Percentiles rank a stretch among this genome's conserved stretches.
These are phyloP conservation scores for Uropetala carovei DNA, from an alignment of 2,888 invertebrate genomes.

Conservation along the genomic window DNA sequence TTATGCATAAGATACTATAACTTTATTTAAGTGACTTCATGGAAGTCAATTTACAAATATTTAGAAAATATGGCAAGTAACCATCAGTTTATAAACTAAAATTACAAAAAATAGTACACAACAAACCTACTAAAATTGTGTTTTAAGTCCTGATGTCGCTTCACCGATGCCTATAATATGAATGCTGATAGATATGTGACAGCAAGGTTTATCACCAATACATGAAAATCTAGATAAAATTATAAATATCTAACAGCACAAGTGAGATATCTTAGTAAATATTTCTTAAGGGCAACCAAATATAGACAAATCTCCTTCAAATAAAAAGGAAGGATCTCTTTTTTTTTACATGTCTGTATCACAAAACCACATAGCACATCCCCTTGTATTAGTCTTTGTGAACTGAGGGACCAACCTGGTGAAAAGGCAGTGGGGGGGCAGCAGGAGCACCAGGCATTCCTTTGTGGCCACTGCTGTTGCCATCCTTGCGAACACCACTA, in stretches of 20 bases:
- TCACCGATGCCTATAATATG: neutral
- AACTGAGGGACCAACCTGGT: slow-evolving; percentile 54
- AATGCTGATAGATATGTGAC: neutral
- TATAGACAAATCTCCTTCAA: neutral
- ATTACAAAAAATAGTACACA: neutral
- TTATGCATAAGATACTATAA: too few relatives aligned
- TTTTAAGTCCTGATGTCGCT: neutral
- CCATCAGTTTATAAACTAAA: neutral
- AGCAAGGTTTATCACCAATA: neutral
- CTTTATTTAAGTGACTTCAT: neutral
- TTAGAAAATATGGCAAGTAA: neutral
- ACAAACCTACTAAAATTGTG: neutral
- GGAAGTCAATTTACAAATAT: neutral
- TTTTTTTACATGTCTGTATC: neutral
- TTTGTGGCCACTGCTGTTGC: slow-evolving; percentile 6
- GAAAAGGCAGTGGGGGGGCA: slow-evolving; percentile 46
- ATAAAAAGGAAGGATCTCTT: neutral
- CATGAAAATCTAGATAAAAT: neutral
- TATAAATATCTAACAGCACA: neutral
- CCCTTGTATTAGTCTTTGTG: slow-evolving; percentile 48
- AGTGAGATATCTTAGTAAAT: neutral
- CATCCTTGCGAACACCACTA: slow-evolving; percentile 34
- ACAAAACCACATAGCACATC: slow-evolving; percentile 35
- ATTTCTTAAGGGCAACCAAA: neutral
- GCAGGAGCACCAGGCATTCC: neutral